Evolutionary conservation across 2,888 invertebrate species (phyloP), one percentile per base, ranked within the genome.

Genomic region (Apomyelois bistriatella): DNA sequence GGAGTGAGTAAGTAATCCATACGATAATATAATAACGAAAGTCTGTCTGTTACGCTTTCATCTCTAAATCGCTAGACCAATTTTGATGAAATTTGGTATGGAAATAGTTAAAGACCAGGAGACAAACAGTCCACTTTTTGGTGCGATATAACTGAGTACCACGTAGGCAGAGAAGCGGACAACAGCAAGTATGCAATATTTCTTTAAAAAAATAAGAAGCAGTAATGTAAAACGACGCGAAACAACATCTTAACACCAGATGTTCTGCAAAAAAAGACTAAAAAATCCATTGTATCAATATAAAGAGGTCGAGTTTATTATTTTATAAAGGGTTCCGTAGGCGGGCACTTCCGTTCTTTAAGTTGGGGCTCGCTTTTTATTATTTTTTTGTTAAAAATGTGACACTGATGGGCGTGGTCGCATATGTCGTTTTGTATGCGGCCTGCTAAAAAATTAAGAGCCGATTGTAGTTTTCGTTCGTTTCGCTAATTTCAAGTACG

Each of bases 251-350:
- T 10, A 32, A 16, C 32, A 46, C 46, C 46, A 46, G 46, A 46
- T 46, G 46, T 32, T 46, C 32, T 16, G 46, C 46, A 46, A 46
- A 46, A 43, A 43, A 46, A 32, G 46, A 32, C 46, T 46, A 46
- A 46, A 46, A 46, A 46, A 35, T 60, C 57, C 43, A 47, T 52
- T 46, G 46, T 46, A 46, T 46, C 46, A 46, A 46, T 46, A 46
- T 57, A 61, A 59, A 65, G 62, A 59, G 48, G 61, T 53, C 57
- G 59, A 62, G 68, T 75, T 75, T 76, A 73, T 74, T 73, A 72
- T 73, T 74, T 74, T 74, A 70, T 67, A 71, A 76, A 72, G 75
- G 76, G 74, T 70, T 72, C 74, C 61, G 73, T 69, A 62, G 75
- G 76, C 72, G 75, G 58, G 48, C 6, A 68, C 71, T 66, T 71